Percentiles rank a stretch among this genome's conserved stretches.
phyloP scores from a whole-genome alignment of 2,113 vertebrate species.

The Tragelaphus imberbis region DNA sequence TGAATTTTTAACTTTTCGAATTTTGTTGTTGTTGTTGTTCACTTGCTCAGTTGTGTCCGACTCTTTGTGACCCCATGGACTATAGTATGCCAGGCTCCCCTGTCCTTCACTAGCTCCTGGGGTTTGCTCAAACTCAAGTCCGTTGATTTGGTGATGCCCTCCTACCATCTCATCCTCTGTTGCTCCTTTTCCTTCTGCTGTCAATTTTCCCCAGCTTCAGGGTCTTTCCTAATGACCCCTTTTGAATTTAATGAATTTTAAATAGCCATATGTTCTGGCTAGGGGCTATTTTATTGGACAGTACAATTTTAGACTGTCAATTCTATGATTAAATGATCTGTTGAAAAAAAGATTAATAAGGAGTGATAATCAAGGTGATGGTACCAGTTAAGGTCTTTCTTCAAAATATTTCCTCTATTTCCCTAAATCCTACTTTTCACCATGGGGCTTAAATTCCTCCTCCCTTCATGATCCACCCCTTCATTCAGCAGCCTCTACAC shows the following conservation, averaged over 20 bases:
- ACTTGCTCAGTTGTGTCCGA: background rate
- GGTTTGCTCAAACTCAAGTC: background rate
- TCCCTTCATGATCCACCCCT: background rate
- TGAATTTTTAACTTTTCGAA: background rate
- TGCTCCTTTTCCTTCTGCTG: background rate
- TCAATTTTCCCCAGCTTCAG: background rate
- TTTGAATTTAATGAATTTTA: background rate
- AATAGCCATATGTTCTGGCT: background rate
- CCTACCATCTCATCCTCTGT: background rate
- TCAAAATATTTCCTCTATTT: background rate
- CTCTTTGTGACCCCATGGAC: background rate
- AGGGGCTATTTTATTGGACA: background rate
- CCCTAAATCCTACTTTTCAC: background rate
- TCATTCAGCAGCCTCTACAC: background rate
- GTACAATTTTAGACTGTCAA: background rate
- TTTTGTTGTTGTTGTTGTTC: background rate
- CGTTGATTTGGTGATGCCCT: background rate
- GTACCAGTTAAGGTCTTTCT: background rate
- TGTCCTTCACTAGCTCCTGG: background rate
- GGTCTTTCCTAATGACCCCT: background rate
- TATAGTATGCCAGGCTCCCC: background rate
- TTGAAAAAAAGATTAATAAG: background rate
- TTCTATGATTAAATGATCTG: background rate
- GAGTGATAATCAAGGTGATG: background rate
- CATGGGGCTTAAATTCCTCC: background rate